Conservation (phyloP, 1,140 invertebrate species). For the Palaemon carinicauda region DNA sequence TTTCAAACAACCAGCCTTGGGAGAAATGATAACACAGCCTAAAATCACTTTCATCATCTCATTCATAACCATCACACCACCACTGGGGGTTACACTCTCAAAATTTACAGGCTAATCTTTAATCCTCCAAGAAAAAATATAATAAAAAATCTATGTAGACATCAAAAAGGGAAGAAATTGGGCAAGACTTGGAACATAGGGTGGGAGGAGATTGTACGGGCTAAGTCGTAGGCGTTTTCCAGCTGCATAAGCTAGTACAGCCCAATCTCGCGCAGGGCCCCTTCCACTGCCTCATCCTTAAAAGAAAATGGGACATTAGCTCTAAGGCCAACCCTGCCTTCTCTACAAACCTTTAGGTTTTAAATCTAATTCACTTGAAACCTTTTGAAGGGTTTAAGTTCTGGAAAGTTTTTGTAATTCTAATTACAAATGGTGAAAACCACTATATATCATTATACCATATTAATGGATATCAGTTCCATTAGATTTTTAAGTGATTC, state of each 20-base stretch:
- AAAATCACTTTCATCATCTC: no score
- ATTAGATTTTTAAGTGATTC: no score
- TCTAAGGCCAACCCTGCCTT: neutral
- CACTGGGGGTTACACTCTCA: no score
- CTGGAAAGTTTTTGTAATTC: neutral
- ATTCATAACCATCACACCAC: no score
- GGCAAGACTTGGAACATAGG: neutral
- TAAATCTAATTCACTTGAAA: neutral
- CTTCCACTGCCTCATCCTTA: conserved; percentile 63
- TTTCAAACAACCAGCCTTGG: no score
- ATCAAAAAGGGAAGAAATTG: neutral
- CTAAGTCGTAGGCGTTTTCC: conserved; percentile 11
- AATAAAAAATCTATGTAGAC: no score
- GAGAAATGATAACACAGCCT: no score
- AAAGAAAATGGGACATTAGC: conserved; percentile 56
- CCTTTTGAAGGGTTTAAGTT: neutral
- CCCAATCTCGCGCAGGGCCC: conserved; percentile 62
- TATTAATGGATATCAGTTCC: neutral
- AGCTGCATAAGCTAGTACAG: conserved; percentile 58
- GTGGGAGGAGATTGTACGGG: neutral
- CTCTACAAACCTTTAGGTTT: neutral
- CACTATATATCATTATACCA: no score
- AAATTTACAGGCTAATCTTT: no score
- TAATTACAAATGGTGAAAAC: no score
- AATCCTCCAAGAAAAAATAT: no score